Conservation (phyloP, 53 echinoderm and acorn worm species). For the Arbacia lixula region DNA sequence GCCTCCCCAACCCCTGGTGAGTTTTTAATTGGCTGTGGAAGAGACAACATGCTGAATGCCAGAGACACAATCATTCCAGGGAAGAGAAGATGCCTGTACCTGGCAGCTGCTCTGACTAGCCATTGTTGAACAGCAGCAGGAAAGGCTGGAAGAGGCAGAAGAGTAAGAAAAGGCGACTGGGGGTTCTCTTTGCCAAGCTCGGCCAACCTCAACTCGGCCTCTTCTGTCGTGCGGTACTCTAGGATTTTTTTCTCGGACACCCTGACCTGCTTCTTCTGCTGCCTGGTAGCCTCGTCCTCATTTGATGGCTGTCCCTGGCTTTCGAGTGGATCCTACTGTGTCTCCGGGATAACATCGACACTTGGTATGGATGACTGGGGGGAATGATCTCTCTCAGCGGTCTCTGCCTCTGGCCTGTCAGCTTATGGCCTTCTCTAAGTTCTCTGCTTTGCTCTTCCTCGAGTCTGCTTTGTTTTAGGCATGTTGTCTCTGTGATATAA, state of each 20-base stretch:
- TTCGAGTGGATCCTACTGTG: no score
- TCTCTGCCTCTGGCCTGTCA: slow-evolving; percentile 61
- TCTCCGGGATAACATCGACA: slow-evolving; percentile 68
- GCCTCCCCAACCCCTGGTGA: slow-evolving; percentile 58
- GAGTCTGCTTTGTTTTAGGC: slow-evolving; percentile 22
- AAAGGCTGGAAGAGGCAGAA: background rate
- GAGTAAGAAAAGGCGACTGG: background rate
- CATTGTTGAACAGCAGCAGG: slow-evolving; percentile 19
- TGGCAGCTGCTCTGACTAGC: slow-evolving; percentile 10
- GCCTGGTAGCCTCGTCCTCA: no score
- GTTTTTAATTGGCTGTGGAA: slow-evolving; percentile 47
- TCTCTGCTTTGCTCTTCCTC: slow-evolving; percentile 8
- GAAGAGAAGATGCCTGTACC: slow-evolving; percentile 51
- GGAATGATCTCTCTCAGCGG: slow-evolving; percentile 55
- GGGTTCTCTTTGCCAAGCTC: no score
- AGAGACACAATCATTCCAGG: slow-evolving; percentile 28
- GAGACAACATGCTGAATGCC: slow-evolving; percentile 53
- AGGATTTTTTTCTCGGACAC: no score
- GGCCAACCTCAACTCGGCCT: no score
- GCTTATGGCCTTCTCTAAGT: slow-evolving; percentile 30
- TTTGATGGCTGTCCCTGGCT: no score
- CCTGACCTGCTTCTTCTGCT: no score
- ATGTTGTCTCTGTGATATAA: slow-evolving; percentile 50
- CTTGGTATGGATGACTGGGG: slow-evolving; percentile 62
- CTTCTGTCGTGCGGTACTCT: no score